Evolutionary conservation across 2,888 invertebrate species (phyloP), one percentile per base, ranked within the genome.

Genomic region (Ctena decussata): DNA sequence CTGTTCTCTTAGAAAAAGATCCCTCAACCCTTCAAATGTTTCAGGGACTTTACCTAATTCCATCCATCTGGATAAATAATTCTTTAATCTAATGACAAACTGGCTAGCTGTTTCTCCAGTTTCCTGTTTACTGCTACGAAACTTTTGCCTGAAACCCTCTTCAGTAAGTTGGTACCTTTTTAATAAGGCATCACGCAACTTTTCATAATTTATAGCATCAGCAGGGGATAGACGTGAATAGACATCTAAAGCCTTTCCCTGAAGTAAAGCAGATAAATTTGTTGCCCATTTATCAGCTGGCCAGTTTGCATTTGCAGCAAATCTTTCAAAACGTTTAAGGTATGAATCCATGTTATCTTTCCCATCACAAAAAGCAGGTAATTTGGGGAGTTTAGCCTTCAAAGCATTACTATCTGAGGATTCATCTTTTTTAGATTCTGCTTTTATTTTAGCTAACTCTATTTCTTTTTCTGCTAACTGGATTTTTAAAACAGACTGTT

Each of bases 311-410:
- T 27, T 65, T 65, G 24, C 46, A 46, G 46, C 46, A 46, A 46
- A 46, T 18, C 46, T 5, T 46, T 46, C 46, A 18, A 46, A 46
- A 27, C 8, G 60, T 46, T 37, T 30, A 35, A 81, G n/a, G 65
- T 65, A 74, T 46, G 80, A 53, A 44, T 79, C 72, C n/a, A 72
- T 79, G n/a, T 32, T 44, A 39, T 79, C 79, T 53, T 35, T 6
- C 3, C n/a, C 21, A 3, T 72, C 74, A 27, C 74, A 18, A 65
- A 73, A 74, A 6, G 37, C 30, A 53, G 73, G 60, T 41, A 80
- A 74, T 30, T 74, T 80, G 39, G 74, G 74, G 1, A 74, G 18
- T 74, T 65, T 65, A 35, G 73, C 74, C n/a, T 41, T 39, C 24
- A 18, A 41, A 41, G 6, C 46, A 11, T n/a, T 11, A 3, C n/a